Base-by-base conservation (phyloP, 2,888 invertebrate species). In the Linnaemya vulpina region DNA sequence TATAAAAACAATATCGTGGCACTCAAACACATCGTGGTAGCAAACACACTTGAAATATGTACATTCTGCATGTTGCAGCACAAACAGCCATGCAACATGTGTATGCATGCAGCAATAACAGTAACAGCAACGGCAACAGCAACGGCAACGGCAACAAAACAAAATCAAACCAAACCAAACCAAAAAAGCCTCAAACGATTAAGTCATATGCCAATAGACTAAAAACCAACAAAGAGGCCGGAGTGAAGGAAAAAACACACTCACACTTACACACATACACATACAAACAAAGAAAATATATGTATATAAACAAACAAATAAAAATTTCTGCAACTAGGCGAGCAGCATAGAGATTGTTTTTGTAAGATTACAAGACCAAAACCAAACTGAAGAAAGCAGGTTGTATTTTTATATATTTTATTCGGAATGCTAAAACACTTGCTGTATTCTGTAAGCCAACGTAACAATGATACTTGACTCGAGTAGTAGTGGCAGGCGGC, bases 111-210 rank as follows among this genome's bases (percentile, higher is more conserved):
- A 58, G 17, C 22, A 68, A 35, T 49, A 46, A 40, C 38, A 65
- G 40, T 38, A 65, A 73, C 38, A 22, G 30, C 20, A 67, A 65
- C 65, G 22, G 30, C 30, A 65, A 73, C 38, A 22, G 17, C 20
- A 67, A 58, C 65, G 22, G 30, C 20, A 67, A 65, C 65, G 22
- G 30, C 30, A 65, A 73, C 38, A 22, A 13, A n/a, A 67, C n/a
- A n/a, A n/a, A n/a, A 58, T 55, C 22, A 67, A 67, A 73, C 62
- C 43, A 68, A 76, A 80, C 62, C 43, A 63, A 76, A 80, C 71
- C 83, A 63, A 84, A 81, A 75, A 83, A 84, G 74, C 77, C 86
- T 78, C 81, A 83, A 79, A 78, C 87, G 81, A 87, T 87, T 87
- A 86, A 87, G 87, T 87, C 86, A 87, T 87, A 86, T 79, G 82